Base-by-base conservation (phyloP, 2,888 invertebrate genomes). In the Macaria notata region DNA sequence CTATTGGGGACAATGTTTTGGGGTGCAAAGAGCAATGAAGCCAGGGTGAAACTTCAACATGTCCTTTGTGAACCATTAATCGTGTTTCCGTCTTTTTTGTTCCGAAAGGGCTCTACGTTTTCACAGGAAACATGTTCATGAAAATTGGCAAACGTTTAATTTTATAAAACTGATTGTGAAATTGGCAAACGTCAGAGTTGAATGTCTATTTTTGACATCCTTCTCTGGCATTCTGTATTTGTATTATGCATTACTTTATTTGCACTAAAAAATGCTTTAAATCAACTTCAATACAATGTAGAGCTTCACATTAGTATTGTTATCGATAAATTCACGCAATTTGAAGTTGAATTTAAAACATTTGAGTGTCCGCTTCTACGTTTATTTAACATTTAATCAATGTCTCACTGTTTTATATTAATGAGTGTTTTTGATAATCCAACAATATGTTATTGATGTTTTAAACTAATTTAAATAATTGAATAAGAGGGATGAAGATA, bases 31-130 rank as follows among this genome's bases (percentile, higher is more conserved):
- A 36, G 7, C 1, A 36, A 36, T 36, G 4, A 4, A 36, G 5
- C 33, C 4, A 4, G 33, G 33, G 33, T 19, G 19, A 19, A 2
- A 19, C 19, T 19, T 19, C 19, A 19, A 19, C 19, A 19, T 19
- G 19, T 19, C 33, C 4, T 4, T 36, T 36, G 5, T 6, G 5
- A 36, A 6, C 33, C 33, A 36, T 36, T 36, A 6, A 6, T 36
- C 7, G 33, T 36, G 7, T 7, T 36, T 36, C 7, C 7, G 36
- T 8, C 47, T 47, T 31, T n/a, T 7, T 41, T 44, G n/a, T 41
- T 53, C 54, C 49, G 39, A n/a, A 47, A 47, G 47, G 54, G 59
- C 44, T 59, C 50, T 54, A 54, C 38, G 36, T 43, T 43, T 54
- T 50, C 38, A 31, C 31, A 29, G 29, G 31, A n/a, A 9, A 1